A percentile compares a stretch with the other conserved stretches of the same genome.
Conservation (phyloP, 2,797 vertebrate genomes). For the Rousettus madagascariensis region DNA sequence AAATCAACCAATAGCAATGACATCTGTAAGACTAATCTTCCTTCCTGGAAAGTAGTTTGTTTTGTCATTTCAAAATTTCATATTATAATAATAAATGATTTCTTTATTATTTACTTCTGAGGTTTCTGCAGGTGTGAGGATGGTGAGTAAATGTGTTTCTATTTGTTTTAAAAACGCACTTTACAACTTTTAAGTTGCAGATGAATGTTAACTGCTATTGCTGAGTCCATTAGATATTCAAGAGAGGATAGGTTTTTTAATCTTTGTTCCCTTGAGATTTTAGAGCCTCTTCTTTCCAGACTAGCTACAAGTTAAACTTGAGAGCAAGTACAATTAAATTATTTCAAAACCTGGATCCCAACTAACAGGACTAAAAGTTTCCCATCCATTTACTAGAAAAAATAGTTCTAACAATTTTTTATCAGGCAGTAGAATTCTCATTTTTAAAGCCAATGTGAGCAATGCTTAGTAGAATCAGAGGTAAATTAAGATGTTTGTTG, state of each 20-base stretch:
- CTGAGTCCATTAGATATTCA: not conserved
- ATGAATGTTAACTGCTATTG: not conserved
- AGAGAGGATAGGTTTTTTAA: not conserved
- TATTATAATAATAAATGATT: slow-evolving; percentile 2
- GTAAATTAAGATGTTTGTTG: not conserved
- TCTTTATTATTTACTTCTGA: not conserved
- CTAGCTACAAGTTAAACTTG: not conserved
- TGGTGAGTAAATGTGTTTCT: not conserved
- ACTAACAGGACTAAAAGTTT: not conserved
- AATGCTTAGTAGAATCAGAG: not conserved
- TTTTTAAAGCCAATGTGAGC: slow-evolving; percentile 26
- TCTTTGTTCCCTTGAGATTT: not conserved
- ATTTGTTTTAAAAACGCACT: slow-evolving; percentile 12
- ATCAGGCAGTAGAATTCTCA: not conserved
- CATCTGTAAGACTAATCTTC: not conserved
- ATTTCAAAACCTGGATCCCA: not conserved
- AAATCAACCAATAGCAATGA: not conserved
- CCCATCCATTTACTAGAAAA: not conserved
- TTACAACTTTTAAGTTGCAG: not conserved
- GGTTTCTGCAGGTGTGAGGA: not conserved
- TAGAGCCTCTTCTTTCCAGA: not conserved
- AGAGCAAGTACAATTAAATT: not conserved
- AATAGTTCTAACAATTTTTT: not conserved
- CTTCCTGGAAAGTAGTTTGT: not conserved
- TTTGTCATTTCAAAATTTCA: not conserved